Conservation (phyloP, 2,113 vertebrate species). For the Chaetura pelagica region DNA sequence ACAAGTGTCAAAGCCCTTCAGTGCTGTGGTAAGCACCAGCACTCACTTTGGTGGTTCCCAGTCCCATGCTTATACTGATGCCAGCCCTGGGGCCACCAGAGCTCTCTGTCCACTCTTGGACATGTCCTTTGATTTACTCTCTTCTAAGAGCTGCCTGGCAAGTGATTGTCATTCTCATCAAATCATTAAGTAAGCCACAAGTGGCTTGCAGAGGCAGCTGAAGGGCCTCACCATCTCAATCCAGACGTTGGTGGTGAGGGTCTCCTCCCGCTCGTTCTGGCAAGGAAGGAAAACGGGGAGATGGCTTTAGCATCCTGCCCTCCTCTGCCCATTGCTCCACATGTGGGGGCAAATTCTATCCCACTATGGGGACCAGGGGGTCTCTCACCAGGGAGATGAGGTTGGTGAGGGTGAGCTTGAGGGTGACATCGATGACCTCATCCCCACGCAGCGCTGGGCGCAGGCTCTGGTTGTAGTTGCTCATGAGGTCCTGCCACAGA, state of each 20-base stretch:
- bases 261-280: slow-evolving; percentile 93
- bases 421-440: slow-evolving; percentile 84
- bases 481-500: slow-evolving; percentile 76
- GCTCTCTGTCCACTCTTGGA: neutral
- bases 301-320: neutral
- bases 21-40: neutral
- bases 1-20: neutral
- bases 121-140: neutral
- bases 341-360: neutral
- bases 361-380: accelerated
- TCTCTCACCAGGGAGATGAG: slow-evolving; percentile 91
- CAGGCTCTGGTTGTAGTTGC: slow-evolving; percentile 85
- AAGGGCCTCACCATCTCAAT: slow-evolving; percentile 90
- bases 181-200: neutral
- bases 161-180: neutral
- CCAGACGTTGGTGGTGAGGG: slow-evolving; percentile 93
- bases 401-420: slow-evolving; percentile 97
- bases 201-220: neutral
- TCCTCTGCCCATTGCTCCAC: neutral
- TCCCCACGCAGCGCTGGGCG: slow-evolving; percentile 76
- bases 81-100: neutral
- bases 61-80: neutral
- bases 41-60: accelerated
- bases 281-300: neutral
- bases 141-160: neutral